Evolutionary conservation across 2,888 invertebrate species (phyloP).

Genomic region (Norana najaformis): DNA sequence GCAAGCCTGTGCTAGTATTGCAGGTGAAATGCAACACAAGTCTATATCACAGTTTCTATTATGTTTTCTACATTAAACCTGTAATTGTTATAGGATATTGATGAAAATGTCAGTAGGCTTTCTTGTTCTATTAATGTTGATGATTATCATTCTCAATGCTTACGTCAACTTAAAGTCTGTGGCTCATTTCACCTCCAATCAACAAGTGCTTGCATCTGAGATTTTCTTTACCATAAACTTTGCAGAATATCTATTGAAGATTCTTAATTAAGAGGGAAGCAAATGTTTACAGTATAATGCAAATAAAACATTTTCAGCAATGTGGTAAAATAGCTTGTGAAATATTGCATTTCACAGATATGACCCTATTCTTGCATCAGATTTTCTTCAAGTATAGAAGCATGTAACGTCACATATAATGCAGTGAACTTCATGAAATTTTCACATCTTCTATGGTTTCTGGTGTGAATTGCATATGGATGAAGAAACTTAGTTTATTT

Average conservation of each 20-base stretch:
- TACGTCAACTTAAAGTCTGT: background rate
- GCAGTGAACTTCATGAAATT: too few species aligned
- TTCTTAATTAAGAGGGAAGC: too few species aligned
- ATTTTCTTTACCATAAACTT: too few species aligned
- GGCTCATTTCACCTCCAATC: background rate
- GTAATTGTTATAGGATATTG: background rate
- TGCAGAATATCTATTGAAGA: too few species aligned
- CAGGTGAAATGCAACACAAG: conserved; percentile 44
- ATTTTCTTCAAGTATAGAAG: too few species aligned
- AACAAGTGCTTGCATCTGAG: background rate
- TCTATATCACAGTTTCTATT: background rate
- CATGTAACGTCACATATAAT: too few species aligned
- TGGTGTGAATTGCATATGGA: too few species aligned
- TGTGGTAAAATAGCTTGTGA: too few species aligned
- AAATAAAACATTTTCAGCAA: background rate
- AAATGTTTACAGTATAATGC: background rate
- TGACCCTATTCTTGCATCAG: too few species aligned
- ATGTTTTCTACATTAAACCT: background rate
- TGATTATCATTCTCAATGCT: too few species aligned
- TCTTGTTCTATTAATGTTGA: background rate
- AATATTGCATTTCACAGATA: background rate
- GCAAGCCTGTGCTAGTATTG: conserved; percentile 57
- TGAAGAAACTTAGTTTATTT: too few species aligned
- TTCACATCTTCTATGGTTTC: too few species aligned
- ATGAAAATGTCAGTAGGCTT: background rate